Evolutionary conservation across 92 coral and sea anemone species (phyloP).

Genomic region (Paramuricea clavata): DNA sequence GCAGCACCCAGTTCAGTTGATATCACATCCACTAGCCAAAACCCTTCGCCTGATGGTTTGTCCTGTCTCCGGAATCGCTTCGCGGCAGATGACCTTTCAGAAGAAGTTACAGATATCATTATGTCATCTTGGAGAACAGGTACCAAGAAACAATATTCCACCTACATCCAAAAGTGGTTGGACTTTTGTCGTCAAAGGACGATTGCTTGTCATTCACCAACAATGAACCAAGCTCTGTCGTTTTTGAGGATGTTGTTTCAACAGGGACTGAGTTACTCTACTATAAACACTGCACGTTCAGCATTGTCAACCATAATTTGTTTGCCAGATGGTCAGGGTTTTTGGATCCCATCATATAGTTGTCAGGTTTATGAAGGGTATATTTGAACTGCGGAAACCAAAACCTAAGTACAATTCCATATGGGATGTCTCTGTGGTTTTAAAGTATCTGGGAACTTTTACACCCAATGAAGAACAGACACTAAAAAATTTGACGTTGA

Average conservation of each 20-base stretch:
- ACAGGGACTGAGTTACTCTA: conserved; percentile 64
- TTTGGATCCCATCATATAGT: conserved; percentile 60
- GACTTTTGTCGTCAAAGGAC: conserved; percentile 46
- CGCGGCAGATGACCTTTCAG: conserved; percentile 32
- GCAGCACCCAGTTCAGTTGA: conserved; percentile 27
- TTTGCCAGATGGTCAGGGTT: background rate
- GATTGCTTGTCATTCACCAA: conserved; percentile 53
- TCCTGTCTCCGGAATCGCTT: conserved; percentile 54
- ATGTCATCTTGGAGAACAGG: conserved; percentile 72
- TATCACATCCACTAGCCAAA: conserved; percentile 58
- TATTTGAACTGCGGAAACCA: conserved; percentile 59
- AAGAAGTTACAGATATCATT: conserved; percentile 66
- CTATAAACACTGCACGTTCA: conserved; percentile 70
- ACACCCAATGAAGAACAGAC: conserved; percentile 20
- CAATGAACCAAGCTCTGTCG: conserved; percentile 58
- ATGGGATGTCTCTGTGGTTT: conserved; percentile 65
- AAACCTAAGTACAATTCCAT: conserved; percentile 59
- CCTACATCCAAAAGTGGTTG: conserved; percentile 67
- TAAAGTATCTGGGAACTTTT: conserved; percentile 36
- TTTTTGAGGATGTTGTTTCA: conserved; percentile 54
- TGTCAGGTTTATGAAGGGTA: conserved; percentile 62
- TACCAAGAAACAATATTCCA: conserved; percentile 67
- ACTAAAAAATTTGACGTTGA: background rate
- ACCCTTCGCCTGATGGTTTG: conserved; percentile 56
- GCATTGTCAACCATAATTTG: conserved; percentile 59